A percentile compares a stretch with the other conserved stretches of the same genome.
Evolutionary conservation across 2,888 invertebrate genomes (phyloP).

Genomic region (Synanthedon andrenaeformis): DNA sequence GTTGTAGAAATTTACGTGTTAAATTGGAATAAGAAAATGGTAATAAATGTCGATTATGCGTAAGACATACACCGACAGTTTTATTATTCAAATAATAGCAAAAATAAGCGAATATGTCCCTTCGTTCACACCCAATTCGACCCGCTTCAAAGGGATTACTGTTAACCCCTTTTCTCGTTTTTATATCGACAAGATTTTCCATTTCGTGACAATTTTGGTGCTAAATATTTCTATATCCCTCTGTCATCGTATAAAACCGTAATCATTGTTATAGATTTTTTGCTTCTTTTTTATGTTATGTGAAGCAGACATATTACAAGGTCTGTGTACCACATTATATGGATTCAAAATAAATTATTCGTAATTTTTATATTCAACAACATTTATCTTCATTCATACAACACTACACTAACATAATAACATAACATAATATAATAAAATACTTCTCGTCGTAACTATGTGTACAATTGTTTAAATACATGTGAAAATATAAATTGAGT

Average conservation of each 20-base stretch:
- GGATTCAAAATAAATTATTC: no score
- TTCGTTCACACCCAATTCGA: constrained; percentile 63
- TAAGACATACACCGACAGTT: constrained; percentile 54
- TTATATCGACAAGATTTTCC: constrained; percentile 60
- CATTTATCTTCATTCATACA: no score
- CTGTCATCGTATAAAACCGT: constrained; percentile 15
- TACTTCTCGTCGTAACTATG: no score
- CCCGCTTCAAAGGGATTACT: constrained; percentile 65
- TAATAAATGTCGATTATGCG: constrained; percentile 52
- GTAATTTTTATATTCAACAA: no score
- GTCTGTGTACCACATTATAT: no score
- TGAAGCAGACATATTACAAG: no score
- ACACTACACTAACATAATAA: no score
- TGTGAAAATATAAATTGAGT: no score
- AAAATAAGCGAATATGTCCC: constrained; percentile 54
- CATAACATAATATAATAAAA: no score
- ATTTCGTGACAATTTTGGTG: constrained; percentile 58
- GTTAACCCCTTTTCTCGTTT: constrained; percentile 64
- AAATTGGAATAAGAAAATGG: constrained; percentile 14
- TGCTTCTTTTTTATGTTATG: neutral
- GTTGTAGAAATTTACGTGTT: neutral
- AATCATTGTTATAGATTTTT: neutral
- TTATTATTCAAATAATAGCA: constrained; percentile 62
- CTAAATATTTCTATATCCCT: constrained; percentile 57
- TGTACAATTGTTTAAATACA: no score